Conservation (phyloP, 2,113 vertebrate species). For the Calidris pugnax region DNA sequence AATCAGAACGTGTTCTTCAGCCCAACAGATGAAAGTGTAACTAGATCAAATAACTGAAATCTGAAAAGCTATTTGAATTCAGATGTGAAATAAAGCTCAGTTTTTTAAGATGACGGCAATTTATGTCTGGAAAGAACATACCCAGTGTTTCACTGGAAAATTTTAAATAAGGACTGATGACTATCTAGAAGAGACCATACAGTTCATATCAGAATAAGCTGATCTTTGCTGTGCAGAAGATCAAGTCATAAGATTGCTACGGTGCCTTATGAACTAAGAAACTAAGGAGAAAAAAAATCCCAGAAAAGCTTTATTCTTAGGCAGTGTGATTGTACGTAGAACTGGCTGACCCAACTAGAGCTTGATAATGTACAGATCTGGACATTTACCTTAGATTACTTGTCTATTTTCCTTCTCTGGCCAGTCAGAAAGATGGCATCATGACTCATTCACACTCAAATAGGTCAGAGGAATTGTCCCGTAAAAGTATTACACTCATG, state of each 20-base stretch:
- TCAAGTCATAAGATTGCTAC: background rate
- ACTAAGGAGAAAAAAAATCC: background rate
- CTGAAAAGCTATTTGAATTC: background rate
- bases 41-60: background rate
- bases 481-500: background rate
- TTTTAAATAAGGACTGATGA: background rate
- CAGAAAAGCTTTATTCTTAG: background rate
- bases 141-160: background rate
- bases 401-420: background rate
- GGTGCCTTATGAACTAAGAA: background rate
- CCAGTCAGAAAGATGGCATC: background rate
- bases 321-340: background rate
- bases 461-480: background rate
- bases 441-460: background rate
- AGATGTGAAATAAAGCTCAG: background rate
- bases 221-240: background rate
- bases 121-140: background rate
- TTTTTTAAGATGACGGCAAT: background rate
- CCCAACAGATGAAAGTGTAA: background rate
- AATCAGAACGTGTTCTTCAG: background rate
- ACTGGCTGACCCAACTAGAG: background rate
- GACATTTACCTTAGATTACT: background rate
- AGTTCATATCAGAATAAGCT: background rate
- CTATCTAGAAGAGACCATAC: background rate
- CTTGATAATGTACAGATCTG: accelerated